Conservation (phyloP, 2,888 invertebrate species). For the Synanthedon tipuliformis region DNA sequence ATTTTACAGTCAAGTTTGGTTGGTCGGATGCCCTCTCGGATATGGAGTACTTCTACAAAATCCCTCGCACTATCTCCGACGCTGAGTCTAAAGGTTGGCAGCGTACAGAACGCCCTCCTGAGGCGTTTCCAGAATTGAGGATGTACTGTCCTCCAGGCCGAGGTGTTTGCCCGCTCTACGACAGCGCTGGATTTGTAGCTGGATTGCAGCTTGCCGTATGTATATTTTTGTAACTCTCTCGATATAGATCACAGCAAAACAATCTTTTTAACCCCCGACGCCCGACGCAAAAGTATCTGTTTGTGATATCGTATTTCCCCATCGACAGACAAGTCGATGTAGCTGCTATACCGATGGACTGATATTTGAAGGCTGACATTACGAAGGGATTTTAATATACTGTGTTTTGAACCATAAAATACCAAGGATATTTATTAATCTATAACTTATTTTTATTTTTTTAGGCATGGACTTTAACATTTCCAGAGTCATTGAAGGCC, state of each 20-base stretch:
- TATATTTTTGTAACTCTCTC: slow-evolving; percentile 4
- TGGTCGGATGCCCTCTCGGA: slow-evolving; percentile 55
- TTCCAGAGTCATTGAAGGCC: slow-evolving; percentile 42
- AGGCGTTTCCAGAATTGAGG: slow-evolving; percentile 42
- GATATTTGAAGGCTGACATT: too few species aligned
- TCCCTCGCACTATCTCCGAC: slow-evolving; percentile 47
- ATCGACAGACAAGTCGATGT: too few species aligned
- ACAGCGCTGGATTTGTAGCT: slow-evolving; percentile 51
- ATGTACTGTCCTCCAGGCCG: slow-evolving; percentile 51
- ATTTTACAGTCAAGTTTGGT: slow-evolving; percentile 47
- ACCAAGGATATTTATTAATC: too few species aligned
- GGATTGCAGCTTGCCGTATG: slow-evolving; percentile 58
- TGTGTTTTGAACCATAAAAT: too few species aligned
- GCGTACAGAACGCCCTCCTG: slow-evolving; percentile 41
- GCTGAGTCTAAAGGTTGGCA: slow-evolving; percentile 46
- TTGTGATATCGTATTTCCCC: too few species aligned
- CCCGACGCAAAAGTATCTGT: too few species aligned
- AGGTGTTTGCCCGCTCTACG: slow-evolving; percentile 49
- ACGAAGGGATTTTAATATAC: too few species aligned
- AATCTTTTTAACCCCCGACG: too few species aligned
- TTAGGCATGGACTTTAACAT: not conserved
- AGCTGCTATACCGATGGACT: too few species aligned
- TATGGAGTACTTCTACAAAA: slow-evolving; percentile 54
- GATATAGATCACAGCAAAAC: not conserved
- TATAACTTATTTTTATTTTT: too few species aligned